phyloP scores from a whole-genome alignment of 2,113 vertebrate species.

The Drymodes brunneopygia region DNA sequence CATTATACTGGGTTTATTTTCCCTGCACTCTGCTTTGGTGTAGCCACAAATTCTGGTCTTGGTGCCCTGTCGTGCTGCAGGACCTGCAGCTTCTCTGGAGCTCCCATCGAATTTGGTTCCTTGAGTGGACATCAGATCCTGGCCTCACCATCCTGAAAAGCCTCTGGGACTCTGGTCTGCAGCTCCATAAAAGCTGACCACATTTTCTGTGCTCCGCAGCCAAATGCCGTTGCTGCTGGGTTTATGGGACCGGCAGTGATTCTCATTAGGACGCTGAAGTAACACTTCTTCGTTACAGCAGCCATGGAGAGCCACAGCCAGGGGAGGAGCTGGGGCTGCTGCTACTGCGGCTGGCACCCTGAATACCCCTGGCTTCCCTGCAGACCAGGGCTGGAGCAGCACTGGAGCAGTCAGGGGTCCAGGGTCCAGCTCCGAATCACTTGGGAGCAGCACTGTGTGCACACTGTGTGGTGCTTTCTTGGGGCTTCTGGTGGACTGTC shows the following conservation, averaged over 20 bases:
- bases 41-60: too few species aligned
- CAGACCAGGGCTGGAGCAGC: too few species aligned
- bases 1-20: accelerated
- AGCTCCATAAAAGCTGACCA: background rate
- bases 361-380: too few species aligned
- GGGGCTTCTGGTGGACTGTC: background rate
- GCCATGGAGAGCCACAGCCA: background rate
- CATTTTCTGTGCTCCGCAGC: background rate
- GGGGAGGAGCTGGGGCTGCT: background rate
- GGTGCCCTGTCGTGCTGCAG: background rate
- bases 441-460: too few species aligned
- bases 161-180: background rate
- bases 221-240: background rate
- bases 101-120: background rate
- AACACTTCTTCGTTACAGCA: background rate
- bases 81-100: background rate
- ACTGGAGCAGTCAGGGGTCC: too few species aligned
- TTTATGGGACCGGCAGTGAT: background rate
- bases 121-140: background rate
- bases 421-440: too few species aligned
- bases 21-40: accelerated
- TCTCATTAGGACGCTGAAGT: background rate
- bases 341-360: background rate
- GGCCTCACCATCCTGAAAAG: background rate
- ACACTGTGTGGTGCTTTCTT: background rate